Evolutionary conservation across 1,140 invertebrate species (phyloP).

Genomic region (Monochamus saltuarius): DNA sequence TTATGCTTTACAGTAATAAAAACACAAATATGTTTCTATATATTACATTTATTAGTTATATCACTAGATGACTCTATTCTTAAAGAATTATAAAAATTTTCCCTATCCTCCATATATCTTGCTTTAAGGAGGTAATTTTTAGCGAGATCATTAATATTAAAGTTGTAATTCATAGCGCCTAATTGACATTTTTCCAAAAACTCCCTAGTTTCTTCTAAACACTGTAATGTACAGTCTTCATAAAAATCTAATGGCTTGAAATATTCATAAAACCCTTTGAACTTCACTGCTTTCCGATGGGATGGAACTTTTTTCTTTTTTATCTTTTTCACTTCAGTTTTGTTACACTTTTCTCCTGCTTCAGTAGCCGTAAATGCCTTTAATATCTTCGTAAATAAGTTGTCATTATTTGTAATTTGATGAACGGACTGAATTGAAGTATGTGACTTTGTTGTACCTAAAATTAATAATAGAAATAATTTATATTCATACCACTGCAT

Average conservation of each 20-base stretch:
- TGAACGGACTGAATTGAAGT: conserved; percentile 7
- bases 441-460: conserved; percentile 20
- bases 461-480: conserved; percentile 12
- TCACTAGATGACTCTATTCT: conserved; percentile 46
- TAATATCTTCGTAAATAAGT: conserved; percentile 26
- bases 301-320: conserved; percentile 21
- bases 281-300: conserved; percentile 24
- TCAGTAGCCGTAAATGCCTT: conserved; percentile 19
- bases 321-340: conserved; percentile 4
- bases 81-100: conserved; percentile 55
- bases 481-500: too few species aligned
- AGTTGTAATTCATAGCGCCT: conserved; percentile 49
- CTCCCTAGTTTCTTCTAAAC: conserved; percentile 39
- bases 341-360: conserved; percentile 16
- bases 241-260: conserved; percentile 38
- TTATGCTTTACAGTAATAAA: too few species aligned
- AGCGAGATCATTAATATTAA: conserved; percentile 49
- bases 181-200: conserved; percentile 52
- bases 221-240: conserved; percentile 43
- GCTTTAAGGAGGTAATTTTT: conserved; percentile 55
- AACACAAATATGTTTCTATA: neutral
- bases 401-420: neutral
- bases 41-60: conserved; percentile 12
- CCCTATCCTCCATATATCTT: conserved; percentile 54
- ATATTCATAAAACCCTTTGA: conserved; percentile 37